Evolutionary conservation across 2,797 vertebrate species (phyloP).

Genomic region (Cuculus canorus): DNA sequence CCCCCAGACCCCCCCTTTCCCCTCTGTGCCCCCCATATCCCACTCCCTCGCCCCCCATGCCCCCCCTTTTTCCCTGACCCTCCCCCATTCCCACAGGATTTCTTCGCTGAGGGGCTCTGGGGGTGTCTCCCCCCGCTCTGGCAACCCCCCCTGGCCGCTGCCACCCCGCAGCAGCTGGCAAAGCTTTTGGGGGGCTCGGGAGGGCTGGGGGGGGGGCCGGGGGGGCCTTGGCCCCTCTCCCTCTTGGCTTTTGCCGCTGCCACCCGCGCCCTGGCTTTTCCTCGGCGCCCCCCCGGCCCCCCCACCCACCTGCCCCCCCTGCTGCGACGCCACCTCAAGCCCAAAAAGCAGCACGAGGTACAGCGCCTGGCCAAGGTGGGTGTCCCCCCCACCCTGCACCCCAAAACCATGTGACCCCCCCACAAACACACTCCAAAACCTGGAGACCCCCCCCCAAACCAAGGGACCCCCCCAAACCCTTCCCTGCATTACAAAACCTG

Average conservation of each 20-base stretch:
- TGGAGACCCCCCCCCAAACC: too few species aligned
- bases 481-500: too few species aligned
- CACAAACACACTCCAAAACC: too few species aligned
- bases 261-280: slow-evolving; percentile 82
- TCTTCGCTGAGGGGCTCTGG: slow-evolving; percentile 90
- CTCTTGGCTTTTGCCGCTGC: slow-evolving; percentile 87
- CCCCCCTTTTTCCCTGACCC: too few species aligned
- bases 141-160: slow-evolving; percentile 80
- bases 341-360: slow-evolving; percentile 97
- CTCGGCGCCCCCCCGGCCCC: too few species aligned
- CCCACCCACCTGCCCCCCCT: slow-evolving; percentile 83
- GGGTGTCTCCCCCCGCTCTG: slow-evolving; percentile 81
- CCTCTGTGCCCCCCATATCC: too few species aligned
- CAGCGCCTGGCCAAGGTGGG: slow-evolving; percentile 81
- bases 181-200: slow-evolving; percentile 78
- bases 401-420: too few species aligned
- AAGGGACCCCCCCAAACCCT: not conserved
- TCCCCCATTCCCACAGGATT: slow-evolving; percentile 79
- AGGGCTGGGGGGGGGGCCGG: slow-evolving; percentile 67
- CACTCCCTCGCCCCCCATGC: slow-evolving; percentile 47
- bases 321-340: slow-evolving; percentile 92
- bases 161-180: slow-evolving; percentile 84
- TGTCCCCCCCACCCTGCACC: not conserved
- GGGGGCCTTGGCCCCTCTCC: slow-evolving; percentile 92
- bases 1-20: too few species aligned